Conservation (phyloP, 2,113 vertebrate genomes). For the Bos indicus region DNA sequence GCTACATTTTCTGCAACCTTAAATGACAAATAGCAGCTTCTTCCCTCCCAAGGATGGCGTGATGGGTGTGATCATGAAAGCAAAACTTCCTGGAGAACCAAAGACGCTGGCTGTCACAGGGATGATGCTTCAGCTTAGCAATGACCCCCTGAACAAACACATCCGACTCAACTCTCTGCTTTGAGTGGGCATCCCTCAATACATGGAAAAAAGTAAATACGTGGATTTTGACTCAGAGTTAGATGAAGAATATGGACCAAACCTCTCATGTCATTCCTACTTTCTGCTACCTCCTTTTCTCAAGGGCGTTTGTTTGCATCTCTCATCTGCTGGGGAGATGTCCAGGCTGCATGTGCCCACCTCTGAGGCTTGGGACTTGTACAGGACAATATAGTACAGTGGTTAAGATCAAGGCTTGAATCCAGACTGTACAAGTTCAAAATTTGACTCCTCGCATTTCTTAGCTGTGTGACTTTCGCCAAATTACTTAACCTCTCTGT, state of each 20-base stretch:
- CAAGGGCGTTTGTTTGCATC: not conserved
- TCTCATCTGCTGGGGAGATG: not conserved
- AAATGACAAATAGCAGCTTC: not conserved
- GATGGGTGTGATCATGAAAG: not conserved
- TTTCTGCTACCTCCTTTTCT: not conserved
- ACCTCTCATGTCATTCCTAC: accelerated
- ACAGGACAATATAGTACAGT: accelerated
- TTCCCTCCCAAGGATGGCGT: not conserved
- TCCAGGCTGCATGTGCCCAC: accelerated
- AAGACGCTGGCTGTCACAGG: accelerated
- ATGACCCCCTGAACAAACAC: not conserved
- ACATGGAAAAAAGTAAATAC: accelerated
- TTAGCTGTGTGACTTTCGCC: not conserved
- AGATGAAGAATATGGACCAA: not conserved
- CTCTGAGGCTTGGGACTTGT: not conserved
- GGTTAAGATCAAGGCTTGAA: not conserved
- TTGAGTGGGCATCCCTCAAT: accelerated
- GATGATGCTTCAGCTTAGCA: too few species aligned
- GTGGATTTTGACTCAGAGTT: not conserved
- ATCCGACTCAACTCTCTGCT: not conserved
- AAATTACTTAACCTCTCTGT: not conserved
- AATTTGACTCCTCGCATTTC: not conserved
- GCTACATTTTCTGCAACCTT: not conserved
- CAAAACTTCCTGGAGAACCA: not conserved
- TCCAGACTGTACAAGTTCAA: not conserved